Evolutionary conservation across 2,797 vertebrate genomes (phyloP), one percentile per base, ranked within the genome.

Genomic region (Hozukius guyotensis): DNA sequence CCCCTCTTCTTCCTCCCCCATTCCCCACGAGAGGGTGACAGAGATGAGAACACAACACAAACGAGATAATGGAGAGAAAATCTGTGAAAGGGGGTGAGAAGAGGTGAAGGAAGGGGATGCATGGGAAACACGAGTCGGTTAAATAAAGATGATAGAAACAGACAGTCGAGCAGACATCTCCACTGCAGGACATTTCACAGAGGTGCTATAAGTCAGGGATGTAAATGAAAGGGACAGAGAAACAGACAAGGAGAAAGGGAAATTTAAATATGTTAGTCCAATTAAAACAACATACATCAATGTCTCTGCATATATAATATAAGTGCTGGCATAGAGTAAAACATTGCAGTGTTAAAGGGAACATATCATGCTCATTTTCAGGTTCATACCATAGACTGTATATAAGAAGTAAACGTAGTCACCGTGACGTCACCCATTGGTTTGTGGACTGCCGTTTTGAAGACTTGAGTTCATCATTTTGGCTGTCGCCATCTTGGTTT

Each of bases 31-130:
- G 92, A 91, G 82, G 77, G 82, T 87, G 91, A 92, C 83, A 87
- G 80, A 89, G 80, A 90, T 90, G 86, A 90, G 88, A 92, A 88
- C 89, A 89, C 75, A 88, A 83, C 80, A 70, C 2, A 27, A 85
- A 66, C 29, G 62, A 88, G 85, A 86, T 91, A 87, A 93, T 91
- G 88, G 88, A 85, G 88, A 86, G 84, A 93, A 87, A 91, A 88
- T 76, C 89, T 94, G 90, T 81, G 85, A 85, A 83, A 55, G 72
- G 25, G 72, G 53, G 80, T 75, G 81, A 81, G 69, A 86, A 57
- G 70, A 87, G 67, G 76, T 75, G 73, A 86, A 59, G 68, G 29
- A 24, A 18, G 60, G 24, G 25, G 49, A 42, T 20, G 67, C 59
- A 74, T 34, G 53, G 74, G 80, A 82, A 82, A 79, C 32, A 63